Base-by-base conservation (phyloP, 2,888 invertebrate genomes). In the Pyrochroa serraticornis region DNA sequence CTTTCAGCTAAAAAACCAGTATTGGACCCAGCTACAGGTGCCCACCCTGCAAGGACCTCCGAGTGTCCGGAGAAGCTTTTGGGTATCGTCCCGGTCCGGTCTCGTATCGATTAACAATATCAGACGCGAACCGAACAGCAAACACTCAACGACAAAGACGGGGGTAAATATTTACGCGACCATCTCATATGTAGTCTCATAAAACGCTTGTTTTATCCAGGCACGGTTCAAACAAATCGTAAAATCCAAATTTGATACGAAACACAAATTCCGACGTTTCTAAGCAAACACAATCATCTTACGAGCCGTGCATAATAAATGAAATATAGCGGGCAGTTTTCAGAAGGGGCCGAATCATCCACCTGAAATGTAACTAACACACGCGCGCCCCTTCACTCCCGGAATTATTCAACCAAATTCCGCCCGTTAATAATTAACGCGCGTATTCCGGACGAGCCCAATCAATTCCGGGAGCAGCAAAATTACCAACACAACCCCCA, bases 201-300 rank as follows among this genome's bases (percentile, higher is more conserved):
- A 55, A 55, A 55, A 55, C 43, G 47, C 55, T 55, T 55, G 48
- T 55, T 55, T 55, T 55, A 55, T 55, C 48, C 44, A 31, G 41
- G 42, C 43, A 55, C 48, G 55, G 47, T 43, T 55, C 55, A 55
- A 55, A 55, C 55, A 55, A 55, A 55, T 48, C 55, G 48, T 55
- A 55, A 55, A 55, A 55, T 55, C 48, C 55, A 55, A 55, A 55
- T 48, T 55, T 55, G 55, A 55, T 55, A 55, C 48, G 48, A 55
- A 55, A 55, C 43, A 55, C 48, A 55, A 55, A 55, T 55, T 43
- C 48, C 47, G 55, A 55, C 55, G 48, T 55, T 51, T 47, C 45
- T 46, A 30, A 57, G 46, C 49, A 51, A 51, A 58, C 43, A 47
- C 47, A 42, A 52, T 58, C 47, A 58, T 47, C 45, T 51, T 58